Evolutionary conservation across 2,797 vertebrate species (phyloP).

Genomic region (Oreortyx pictus): DNA sequence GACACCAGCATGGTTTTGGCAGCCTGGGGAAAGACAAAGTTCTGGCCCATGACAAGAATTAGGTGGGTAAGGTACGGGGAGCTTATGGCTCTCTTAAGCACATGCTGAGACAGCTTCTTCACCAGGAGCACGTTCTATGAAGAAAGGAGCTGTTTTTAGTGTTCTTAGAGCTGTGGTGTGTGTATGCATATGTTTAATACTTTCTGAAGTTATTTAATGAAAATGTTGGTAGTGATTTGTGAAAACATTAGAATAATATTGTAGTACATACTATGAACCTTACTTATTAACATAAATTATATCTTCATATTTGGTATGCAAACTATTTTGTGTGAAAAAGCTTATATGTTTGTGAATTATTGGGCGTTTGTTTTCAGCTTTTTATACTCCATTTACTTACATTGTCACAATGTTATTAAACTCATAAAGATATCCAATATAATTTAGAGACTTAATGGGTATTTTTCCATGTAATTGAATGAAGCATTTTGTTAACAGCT

Average conservation of each 20-base stretch:
- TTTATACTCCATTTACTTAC: background rate
- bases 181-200: background rate
- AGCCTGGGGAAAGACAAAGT: fast-evolving
- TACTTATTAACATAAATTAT: background rate
- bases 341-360: background rate
- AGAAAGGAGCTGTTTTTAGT: background rate
- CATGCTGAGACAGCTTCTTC: background rate
- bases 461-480: background rate
- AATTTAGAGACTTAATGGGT: background rate
- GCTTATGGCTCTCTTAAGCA: fast-evolving
- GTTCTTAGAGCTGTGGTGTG: background rate
- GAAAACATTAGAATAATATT: background rate
- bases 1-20: fast-evolving
- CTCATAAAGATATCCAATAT: background rate
- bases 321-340: background rate
- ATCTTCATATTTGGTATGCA: background rate
- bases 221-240: background rate
- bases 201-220: background rate
- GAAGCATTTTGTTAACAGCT: background rate
- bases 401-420: background rate
- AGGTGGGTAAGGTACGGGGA: fast-evolving
- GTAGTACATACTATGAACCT: background rate
- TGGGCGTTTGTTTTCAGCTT: background rate
- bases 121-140: fast-evolving
- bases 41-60: background rate